phyloP scores from a whole-genome alignment of 2,888 invertebrate species.

The Aspidiotus destructor region DNA sequence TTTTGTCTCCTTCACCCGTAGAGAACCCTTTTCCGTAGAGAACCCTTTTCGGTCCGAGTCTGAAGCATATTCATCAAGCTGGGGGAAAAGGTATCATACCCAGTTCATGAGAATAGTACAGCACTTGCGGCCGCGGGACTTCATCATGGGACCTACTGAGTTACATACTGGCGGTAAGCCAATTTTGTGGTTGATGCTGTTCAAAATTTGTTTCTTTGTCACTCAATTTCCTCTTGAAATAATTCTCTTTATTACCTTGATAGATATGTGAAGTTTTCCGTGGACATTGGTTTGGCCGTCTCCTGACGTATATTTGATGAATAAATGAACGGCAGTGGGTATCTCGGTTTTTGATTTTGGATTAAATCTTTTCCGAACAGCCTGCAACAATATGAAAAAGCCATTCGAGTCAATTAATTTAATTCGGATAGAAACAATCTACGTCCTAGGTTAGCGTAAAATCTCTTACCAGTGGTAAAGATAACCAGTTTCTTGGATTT shows the following conservation, averaged over 20 bases:
- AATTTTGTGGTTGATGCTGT: no score
- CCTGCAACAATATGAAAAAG: neutral
- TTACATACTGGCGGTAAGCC: no score
- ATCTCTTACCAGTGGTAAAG: neutral
- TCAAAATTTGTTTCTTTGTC: no score
- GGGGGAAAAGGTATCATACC: no score
- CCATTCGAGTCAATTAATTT: neutral
- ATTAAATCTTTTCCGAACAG: neutral
- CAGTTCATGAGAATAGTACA: no score
- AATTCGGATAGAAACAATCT: neutral
- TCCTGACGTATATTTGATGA: slow-evolving; percentile 16
- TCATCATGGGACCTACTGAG: no score
- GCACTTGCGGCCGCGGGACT: no score
- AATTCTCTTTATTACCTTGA: slow-evolving; percentile 4
- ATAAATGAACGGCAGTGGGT: slow-evolving; percentile 15
- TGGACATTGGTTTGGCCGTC: slow-evolving; percentile 18
- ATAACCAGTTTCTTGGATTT: neutral
- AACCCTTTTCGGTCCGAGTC: no score
- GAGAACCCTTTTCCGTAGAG: no score
- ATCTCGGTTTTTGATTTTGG: slow-evolving; percentile 5
- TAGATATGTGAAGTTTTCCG: slow-evolving; percentile 28
- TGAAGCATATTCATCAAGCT: no score
- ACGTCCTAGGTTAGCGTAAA: neutral
- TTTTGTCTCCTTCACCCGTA: no score
- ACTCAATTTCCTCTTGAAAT: no score